These are phyloP conservation scores for Sylvilagus floridanus DNA, from an alignment of 2,797 vertebrate genomes.

Conservation along the genomic window DNA sequence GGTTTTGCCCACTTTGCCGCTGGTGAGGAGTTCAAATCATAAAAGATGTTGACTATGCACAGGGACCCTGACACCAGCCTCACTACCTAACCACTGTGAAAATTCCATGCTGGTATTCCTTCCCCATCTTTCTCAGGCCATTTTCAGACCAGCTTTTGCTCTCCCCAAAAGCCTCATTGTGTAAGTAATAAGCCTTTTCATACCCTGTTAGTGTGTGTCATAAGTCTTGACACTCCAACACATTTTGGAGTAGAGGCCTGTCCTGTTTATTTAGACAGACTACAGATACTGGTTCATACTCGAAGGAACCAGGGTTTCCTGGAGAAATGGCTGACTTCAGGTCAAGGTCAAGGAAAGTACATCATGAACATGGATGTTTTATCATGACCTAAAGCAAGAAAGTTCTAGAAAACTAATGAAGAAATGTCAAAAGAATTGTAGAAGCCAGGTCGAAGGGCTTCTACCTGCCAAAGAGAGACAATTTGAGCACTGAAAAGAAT, in stretches of 20 bases:
- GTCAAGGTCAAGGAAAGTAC: background rate
- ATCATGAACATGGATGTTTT: constrained; percentile 29
- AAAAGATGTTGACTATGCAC: background rate
- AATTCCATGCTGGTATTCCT: background rate
- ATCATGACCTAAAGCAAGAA: background rate
- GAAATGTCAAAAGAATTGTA: constrained; percentile 3
- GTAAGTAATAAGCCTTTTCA: background rate
- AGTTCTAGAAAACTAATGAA: background rate
- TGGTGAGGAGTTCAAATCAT: background rate
- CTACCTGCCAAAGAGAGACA: background rate
- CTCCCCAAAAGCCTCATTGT: background rate
- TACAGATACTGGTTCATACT: background rate
- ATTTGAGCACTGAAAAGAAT: background rate
- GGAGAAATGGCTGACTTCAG: background rate
- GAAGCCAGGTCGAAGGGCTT: background rate
- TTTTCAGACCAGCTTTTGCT: background rate
- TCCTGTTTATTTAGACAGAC: background rate
- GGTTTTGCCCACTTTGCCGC: background rate
- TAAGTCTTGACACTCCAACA: background rate
- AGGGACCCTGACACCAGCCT: background rate
- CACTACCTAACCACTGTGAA: background rate
- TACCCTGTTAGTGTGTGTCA: background rate
- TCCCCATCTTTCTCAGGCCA: background rate
- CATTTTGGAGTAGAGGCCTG: background rate
- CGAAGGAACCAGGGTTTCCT: background rate